phyloP scores from a whole-genome alignment of 2,888 invertebrate genomes.

The Lasius fuliginosus region DNA sequence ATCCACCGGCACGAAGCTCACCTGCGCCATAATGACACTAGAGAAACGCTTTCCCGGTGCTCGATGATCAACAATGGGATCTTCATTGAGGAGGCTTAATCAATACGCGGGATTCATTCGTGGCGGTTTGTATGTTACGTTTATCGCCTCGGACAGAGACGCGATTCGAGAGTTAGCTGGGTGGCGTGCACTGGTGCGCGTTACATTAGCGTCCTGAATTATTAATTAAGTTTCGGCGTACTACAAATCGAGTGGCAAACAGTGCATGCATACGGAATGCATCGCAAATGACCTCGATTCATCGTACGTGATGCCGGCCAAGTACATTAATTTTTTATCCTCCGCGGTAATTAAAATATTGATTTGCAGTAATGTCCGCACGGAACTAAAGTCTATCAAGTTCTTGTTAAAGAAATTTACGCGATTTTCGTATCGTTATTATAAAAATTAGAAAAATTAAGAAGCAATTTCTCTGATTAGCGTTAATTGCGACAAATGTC shows the following conservation, averaged over 20 bases:
- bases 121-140: background rate
- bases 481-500: background rate
- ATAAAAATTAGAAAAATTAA: background rate
- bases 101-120: constrained; percentile 12
- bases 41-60: constrained; percentile 2
- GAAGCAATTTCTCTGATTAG: background rate
- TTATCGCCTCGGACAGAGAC: constrained; percentile 33
- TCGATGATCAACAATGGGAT: constrained; percentile 47
- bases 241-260: constrained; percentile 73
- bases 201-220: constrained; percentile 72
- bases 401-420: background rate
- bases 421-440: background rate
- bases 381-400: too few relatives aligned
- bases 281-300: constrained; percentile 60
- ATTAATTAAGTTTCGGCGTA: constrained; percentile 71
- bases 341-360: constrained; percentile 58
- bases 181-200: constrained; percentile 35
- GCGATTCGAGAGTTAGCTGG: constrained; percentile 16
- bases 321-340: constrained; percentile 73
- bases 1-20: constrained; percentile 69
- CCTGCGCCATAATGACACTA: constrained; percentile 70
- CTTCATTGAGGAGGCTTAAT: background rate
- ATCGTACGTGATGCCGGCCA: constrained; percentile 72
- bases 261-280: constrained; percentile 62
- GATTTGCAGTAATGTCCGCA: constrained; percentile 5